A percentile compares a stretch with the other conserved stretches of the same genome.
These are phyloP conservation scores for Diplolepis rosae DNA, from an alignment of 2,888 invertebrate genomes.

Conservation along the genomic window DNA sequence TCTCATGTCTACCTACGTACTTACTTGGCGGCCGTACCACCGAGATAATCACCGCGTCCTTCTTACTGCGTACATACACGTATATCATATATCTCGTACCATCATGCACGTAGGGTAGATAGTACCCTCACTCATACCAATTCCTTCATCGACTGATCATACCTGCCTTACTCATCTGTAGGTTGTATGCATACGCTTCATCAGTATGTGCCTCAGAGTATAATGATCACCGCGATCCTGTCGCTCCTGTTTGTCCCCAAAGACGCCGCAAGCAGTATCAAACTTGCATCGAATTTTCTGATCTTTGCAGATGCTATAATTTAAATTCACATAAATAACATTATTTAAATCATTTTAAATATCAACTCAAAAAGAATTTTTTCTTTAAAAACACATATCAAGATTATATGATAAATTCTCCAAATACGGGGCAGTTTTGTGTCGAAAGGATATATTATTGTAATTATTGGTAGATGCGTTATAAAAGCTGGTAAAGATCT, in stretches of 20 bases:
- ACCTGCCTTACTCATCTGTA: neutral
- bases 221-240: slow-evolving; percentile 40
- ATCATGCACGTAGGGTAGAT: neutral
- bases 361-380: too few species aligned
- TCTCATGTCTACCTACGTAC: slow-evolving; percentile 31
- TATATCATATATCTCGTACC: slow-evolving; percentile 33
- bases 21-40: slow-evolving; percentile 47
- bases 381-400: too few species aligned
- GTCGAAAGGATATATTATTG: too few species aligned
- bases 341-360: too few species aligned
- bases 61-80: slow-evolving; percentile 47
- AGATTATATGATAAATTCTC: too few species aligned
- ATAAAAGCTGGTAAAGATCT: too few species aligned
- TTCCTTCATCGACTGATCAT: slow-evolving; percentile 34
- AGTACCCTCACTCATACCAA: slow-evolving; percentile 20
- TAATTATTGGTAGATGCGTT: too few species aligned
- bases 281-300: neutral
- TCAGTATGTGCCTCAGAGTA: slow-evolving; percentile 38
- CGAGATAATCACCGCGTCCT: slow-evolving; percentile 55
- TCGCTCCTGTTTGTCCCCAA: slow-evolving; percentile 47
- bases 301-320: neutral
- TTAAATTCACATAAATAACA: too few species aligned
- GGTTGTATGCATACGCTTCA: slow-evolving; percentile 32
- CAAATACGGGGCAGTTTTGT: too few species aligned
- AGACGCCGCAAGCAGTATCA: slow-evolving; percentile 22